Percentiles rank a stretch among this genome's conserved stretches.
These are phyloP conservation scores for Polietes domitor DNA, from an alignment of 2,888 invertebrate species.

Conservation along the genomic window DNA sequence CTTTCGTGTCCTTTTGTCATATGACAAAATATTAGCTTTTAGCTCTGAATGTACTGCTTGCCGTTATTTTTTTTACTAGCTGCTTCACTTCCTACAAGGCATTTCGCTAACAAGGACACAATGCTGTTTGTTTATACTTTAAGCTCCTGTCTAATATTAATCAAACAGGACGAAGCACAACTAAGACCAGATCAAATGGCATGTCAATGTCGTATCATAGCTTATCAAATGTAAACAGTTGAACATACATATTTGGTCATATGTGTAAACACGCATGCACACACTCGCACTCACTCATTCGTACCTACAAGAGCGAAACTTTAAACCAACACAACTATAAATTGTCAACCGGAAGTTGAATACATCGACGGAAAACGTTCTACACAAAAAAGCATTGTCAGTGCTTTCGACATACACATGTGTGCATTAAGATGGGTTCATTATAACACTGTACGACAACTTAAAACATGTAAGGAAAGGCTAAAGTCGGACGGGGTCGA, in stretches of 20 bases:
- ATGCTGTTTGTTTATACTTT: background rate
- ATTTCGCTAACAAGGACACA: background rate
- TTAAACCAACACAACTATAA: background rate
- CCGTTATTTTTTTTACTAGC: background rate
- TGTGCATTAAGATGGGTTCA: too few species aligned
- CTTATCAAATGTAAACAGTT: slow-evolving; percentile 6
- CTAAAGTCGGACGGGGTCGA: too few species aligned
- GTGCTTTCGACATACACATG: too few species aligned
- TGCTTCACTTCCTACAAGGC: background rate
- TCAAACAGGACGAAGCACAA: background rate
- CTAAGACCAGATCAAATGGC: background rate
- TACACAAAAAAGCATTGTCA: too few species aligned
- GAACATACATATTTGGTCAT: background rate
- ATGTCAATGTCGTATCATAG: slow-evolving; percentile 6
- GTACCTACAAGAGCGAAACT: background rate
- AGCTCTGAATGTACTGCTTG: background rate
- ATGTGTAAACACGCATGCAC: background rate
- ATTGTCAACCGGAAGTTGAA: background rate
- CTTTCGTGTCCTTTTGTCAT: background rate
- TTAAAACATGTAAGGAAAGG: too few species aligned
- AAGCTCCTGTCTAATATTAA: slow-evolving; percentile 13
- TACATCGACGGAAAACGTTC: background rate
- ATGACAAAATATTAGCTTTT: background rate
- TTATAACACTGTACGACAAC: too few species aligned
- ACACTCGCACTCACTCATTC: background rate